Percentiles rank a stretch among this genome's conserved stretches.
Evolutionary conservation across 2,888 invertebrate genomes (phyloP).

Genomic region (Auanema freiburgensis): DNA sequence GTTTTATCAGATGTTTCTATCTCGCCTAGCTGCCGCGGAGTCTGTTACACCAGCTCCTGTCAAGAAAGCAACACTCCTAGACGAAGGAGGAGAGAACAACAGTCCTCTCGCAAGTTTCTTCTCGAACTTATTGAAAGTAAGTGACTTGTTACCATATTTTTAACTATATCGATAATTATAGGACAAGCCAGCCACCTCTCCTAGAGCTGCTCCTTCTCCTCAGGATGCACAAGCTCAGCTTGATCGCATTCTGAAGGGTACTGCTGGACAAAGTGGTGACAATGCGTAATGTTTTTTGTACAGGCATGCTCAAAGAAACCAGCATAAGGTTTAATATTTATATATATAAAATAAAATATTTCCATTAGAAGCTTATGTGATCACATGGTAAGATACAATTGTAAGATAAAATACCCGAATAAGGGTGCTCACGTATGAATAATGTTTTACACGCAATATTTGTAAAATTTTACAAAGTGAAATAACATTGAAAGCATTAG

Average conservation of each 20-base stretch:
- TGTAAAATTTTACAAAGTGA: no score
- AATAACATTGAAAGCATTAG: no score
- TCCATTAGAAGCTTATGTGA: no score
- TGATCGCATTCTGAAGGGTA: constrained; percentile 33
- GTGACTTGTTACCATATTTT: background rate
- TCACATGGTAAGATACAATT: no score
- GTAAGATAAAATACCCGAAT: no score
- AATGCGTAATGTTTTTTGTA: background rate
- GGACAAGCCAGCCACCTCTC: constrained; percentile 28
- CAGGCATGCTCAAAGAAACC: background rate
- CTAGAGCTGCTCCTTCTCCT: constrained; percentile 16
- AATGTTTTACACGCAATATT: no score
- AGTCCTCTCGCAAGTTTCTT: constrained; percentile 61
- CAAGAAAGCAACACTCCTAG: constrained; percentile 24
- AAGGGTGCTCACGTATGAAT: no score
- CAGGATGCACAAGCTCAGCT: constrained; percentile 30
- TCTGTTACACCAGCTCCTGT: constrained; percentile 20
- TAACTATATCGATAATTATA: constrained; percentile 5
- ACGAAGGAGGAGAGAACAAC: constrained; percentile 39
- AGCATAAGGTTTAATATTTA: no score
- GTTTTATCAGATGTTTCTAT: constrained; percentile 31
- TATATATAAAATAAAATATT: no score
- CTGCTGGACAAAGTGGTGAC: background rate
- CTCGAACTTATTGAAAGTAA: constrained; percentile 56
- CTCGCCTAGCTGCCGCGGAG: constrained; percentile 23